Conservation (phyloP, 2,888 invertebrate species). For the Unio pictorum region DNA sequence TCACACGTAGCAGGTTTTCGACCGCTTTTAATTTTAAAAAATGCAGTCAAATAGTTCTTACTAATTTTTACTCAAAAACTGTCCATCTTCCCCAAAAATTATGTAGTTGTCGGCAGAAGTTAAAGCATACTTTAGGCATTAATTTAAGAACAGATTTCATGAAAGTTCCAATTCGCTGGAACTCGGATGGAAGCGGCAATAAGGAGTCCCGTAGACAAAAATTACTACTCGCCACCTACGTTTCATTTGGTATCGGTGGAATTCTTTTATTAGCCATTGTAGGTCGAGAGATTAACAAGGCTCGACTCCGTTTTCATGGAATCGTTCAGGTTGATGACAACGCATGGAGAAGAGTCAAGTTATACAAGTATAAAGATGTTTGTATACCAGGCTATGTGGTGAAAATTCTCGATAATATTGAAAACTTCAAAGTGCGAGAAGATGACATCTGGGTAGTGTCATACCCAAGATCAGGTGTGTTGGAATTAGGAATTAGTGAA, state of each 20-base stretch:
- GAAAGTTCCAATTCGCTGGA: too few species aligned
- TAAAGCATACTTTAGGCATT: too few species aligned
- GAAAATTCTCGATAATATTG: constrained; percentile 47
- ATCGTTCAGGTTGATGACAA: constrained; percentile 34
- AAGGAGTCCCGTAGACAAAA: constrained; percentile 3
- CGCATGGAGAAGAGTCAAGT: constrained; percentile 21
- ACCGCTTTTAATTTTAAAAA: too few species aligned
- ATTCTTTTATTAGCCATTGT: constrained; percentile 35
- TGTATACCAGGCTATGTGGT: constrained; percentile 49
- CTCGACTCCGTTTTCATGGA: constrained; percentile 31
- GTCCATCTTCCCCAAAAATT: too few species aligned
- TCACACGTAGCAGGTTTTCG: too few species aligned
- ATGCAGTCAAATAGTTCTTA: too few species aligned
- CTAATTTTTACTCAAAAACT: too few species aligned
- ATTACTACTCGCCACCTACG: constrained; percentile 36
- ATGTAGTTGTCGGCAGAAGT: too few species aligned
- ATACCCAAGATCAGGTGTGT: constrained; percentile 88
- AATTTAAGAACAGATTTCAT: too few species aligned
- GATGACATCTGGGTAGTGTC: constrained; percentile 91
- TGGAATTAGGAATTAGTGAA: too few species aligned
- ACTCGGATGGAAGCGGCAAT: too few species aligned
- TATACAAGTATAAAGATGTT: constrained; percentile 53
- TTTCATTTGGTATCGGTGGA: constrained; percentile 43
- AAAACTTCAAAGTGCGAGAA: constrained; percentile 80
- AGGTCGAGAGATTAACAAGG: constrained; percentile 29